Conservation (phyloP, 1,140 invertebrate genomes). For the Pseudomyrmex flavicornis region DNA sequence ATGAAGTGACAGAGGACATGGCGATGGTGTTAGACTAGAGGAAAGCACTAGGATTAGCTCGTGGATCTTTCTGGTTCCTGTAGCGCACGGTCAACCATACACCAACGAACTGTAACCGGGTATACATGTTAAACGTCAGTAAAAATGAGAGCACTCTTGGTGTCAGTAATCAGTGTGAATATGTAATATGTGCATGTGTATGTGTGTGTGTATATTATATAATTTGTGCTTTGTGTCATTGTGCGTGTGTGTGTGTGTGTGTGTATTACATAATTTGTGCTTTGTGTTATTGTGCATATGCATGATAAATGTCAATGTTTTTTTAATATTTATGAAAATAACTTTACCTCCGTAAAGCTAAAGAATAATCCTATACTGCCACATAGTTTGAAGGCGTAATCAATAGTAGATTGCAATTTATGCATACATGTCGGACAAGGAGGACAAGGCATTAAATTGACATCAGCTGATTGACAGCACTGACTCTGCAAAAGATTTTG, state of each 20-base stretch:
- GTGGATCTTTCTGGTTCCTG: constrained; percentile 98
- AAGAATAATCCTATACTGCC: constrained; percentile 98
- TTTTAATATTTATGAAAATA: neutral
- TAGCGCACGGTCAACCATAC: constrained; percentile 98
- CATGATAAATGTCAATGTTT: neutral
- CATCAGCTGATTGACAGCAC: constrained; percentile 78
- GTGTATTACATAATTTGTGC: neutral
- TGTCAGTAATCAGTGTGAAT: neutral
- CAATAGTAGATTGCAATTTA: constrained; percentile 91
- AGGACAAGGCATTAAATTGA: constrained; percentile 81
- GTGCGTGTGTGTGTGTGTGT: neutral
- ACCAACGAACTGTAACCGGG: constrained; percentile 95
- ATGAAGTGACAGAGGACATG: constrained; percentile 83
- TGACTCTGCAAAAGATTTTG: constrained; percentile 80
- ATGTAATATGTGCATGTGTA: neutral
- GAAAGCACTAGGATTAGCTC: constrained; percentile 98
- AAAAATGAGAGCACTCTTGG: constrained; percentile 21
- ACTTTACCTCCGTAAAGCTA: constrained; percentile 97
- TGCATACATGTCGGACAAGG: constrained; percentile 91
- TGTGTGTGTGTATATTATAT: neutral
- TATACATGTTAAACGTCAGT: constrained; percentile 70
- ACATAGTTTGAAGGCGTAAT: constrained; percentile 94
- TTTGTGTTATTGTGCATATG: constrained; percentile 18
- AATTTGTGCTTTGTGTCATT: constrained; percentile 5
- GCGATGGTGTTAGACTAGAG: constrained; percentile 90